A percentile compares a stretch with the other conserved stretches of the same genome.
phyloP scores from a whole-genome alignment of 1,140 invertebrate species.

The Trichonephila clavipes region DNA sequence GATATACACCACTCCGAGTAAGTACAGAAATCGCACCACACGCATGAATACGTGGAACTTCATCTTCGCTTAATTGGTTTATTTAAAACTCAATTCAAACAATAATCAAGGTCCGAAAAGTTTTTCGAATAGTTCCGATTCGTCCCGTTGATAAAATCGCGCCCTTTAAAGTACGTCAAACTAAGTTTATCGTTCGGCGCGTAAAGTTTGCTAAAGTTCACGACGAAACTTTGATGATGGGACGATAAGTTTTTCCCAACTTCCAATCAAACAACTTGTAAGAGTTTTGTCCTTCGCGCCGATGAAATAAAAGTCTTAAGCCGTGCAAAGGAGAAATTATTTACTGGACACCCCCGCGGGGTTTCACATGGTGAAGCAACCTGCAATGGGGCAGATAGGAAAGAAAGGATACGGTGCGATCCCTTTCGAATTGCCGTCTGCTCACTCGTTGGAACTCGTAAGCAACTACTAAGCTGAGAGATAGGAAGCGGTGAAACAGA shows the following conservation, averaged over 20 bases:
- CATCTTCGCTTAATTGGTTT: neutral
- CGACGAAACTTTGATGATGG: slow-evolving; percentile 2
- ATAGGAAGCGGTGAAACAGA: neutral
- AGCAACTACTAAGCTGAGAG: neutral
- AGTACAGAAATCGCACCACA: neutral
- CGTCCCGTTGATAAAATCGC: neutral
- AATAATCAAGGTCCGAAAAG: neutral
- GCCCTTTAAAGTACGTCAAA: neutral
- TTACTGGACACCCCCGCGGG: neutral
- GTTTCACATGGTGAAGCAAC: slow-evolving; percentile 30
- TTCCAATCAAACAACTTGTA: slow-evolving; percentile 14
- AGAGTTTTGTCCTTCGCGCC: neutral
- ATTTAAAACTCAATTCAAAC: neutral
- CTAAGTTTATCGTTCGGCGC: neutral
- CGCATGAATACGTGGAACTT: neutral
- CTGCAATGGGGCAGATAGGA: neutral
- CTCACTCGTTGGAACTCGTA: slow-evolving; percentile 1
- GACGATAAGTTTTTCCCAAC: neutral
- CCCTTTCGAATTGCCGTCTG: neutral
- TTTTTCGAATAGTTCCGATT: neutral
- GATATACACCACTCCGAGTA: slow-evolving; percentile 5
- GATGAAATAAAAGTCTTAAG: neutral
- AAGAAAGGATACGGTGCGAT: neutral
- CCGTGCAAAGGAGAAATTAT: neutral
- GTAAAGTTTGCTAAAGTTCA: slow-evolving; percentile 29